Evolutionary conservation across 2,888 invertebrate species (phyloP).

Genomic region (Fissipunctia ypsillon): DNA sequence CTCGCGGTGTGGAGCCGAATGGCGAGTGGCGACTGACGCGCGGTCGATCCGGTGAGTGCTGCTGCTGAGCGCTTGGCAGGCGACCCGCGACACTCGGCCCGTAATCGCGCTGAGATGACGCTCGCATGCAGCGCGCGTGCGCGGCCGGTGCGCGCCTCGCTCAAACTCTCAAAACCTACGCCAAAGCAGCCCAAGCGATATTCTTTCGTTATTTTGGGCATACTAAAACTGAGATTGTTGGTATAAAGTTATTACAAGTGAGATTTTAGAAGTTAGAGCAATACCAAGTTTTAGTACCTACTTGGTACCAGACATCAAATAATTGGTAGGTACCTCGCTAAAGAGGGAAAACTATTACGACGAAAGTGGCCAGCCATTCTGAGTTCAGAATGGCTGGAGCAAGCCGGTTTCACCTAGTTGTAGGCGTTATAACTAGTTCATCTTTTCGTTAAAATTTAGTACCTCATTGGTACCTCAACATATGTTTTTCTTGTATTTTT

Average conservation of each 20-base stretch:
- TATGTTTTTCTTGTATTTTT: no score
- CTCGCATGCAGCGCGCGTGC: slow-evolving; percentile 81
- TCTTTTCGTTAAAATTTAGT: no score
- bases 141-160: slow-evolving; percentile 69
- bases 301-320: no score
- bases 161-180: slow-evolving; percentile 36
- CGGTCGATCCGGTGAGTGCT: slow-evolving; percentile 25
- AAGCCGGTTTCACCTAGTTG: no score
- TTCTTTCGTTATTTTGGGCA: neutral
- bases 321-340: no score
- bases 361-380: no score
- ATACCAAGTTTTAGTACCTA: no score
- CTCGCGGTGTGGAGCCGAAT: slow-evolving; percentile 45
- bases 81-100: slow-evolving; percentile 63
- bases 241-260: neutral
- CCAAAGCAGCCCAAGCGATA: slow-evolving; percentile 1
- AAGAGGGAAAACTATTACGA: no score
- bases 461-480: no score
- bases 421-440: no score
- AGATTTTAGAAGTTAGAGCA: no score
- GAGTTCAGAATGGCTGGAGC: no score
- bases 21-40: slow-evolving; percentile 33
- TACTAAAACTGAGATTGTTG: neutral
- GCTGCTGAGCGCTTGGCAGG: slow-evolving; percentile 53
- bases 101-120: slow-evolving; percentile 75